Conservation (phyloP, 2,113 vertebrate species). For the Sceloporus undulatus region DNA sequence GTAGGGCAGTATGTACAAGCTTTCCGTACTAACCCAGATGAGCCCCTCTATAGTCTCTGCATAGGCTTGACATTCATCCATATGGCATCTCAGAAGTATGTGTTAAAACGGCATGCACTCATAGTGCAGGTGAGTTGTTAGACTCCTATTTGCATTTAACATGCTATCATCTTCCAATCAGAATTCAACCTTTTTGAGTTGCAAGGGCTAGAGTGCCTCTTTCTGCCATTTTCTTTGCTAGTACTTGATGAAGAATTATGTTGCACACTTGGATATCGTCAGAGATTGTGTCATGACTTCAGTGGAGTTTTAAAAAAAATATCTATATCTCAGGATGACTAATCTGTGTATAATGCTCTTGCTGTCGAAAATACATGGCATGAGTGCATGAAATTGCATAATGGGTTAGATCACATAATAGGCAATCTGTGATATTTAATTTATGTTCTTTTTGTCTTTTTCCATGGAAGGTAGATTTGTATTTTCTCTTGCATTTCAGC, state of each 20-base stretch:
- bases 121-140: constrained; percentile 87
- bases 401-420: background rate
- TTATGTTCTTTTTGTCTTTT: background rate
- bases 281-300: background rate
- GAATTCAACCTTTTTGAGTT: background rate
- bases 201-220: no score
- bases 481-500: background rate
- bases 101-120: constrained; percentile 90
- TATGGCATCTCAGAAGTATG: constrained; percentile 97
- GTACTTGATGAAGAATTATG: background rate
- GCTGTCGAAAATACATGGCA: background rate
- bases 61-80: constrained; percentile 96
- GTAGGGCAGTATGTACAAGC: constrained; percentile 96
- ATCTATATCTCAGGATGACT: background rate
- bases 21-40: constrained; percentile 83
- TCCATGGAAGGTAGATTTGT: background rate
- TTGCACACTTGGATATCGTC: background rate
- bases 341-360: background rate
- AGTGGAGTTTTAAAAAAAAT: background rate
- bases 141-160: background rate
- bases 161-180: background rate
- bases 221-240: background rate
- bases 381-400: background rate
- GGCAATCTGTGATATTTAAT: background rate
- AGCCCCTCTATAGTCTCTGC: constrained; percentile 90